These are phyloP conservation scores for Pseudochirops corinnae DNA, from an alignment of 2,797 vertebrate genomes.

Conservation along the genomic window DNA sequence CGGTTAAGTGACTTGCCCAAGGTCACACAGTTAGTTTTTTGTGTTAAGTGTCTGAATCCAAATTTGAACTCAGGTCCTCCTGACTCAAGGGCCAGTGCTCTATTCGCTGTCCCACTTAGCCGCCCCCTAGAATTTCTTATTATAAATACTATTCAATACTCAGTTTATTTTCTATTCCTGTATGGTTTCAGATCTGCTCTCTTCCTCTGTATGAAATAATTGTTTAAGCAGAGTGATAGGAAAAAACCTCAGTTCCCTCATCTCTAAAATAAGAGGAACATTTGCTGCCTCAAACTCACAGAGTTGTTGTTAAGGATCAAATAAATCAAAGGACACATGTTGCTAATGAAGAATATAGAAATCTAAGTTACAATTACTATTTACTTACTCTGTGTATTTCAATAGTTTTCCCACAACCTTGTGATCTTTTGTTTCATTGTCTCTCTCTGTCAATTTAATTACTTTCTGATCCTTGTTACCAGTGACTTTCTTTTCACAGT, in stretches of 20 bases:
- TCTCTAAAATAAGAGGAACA: not conserved
- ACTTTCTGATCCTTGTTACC: slow-evolving; percentile 1
- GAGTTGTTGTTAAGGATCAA: not conserved
- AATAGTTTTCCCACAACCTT: slow-evolving; percentile 9
- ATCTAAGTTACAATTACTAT: not conserved
- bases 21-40: no score
- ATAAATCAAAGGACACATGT: not conserved
- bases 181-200: not conserved
- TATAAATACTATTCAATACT: not conserved
- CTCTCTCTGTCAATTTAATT: slow-evolving; percentile 23
- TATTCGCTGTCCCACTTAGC: no score
- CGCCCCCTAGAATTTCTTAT: not conserved
- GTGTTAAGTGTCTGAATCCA: no score
- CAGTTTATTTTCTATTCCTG: not conserved
- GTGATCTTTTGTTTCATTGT: slow-evolving; percentile 13
- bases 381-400: slow-evolving; percentile 8
- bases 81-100: no score
- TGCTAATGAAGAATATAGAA: not conserved
- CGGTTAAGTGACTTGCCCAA: no score
- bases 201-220: not conserved
- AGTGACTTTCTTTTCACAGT: slow-evolving; percentile 30
- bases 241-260: not conserved
- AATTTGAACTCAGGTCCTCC: no score
- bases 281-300: not conserved
- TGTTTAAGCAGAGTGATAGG: not conserved